phyloP scores from a whole-genome alignment of 2,113 vertebrate genomes.

The Mustela nigripes region DNA sequence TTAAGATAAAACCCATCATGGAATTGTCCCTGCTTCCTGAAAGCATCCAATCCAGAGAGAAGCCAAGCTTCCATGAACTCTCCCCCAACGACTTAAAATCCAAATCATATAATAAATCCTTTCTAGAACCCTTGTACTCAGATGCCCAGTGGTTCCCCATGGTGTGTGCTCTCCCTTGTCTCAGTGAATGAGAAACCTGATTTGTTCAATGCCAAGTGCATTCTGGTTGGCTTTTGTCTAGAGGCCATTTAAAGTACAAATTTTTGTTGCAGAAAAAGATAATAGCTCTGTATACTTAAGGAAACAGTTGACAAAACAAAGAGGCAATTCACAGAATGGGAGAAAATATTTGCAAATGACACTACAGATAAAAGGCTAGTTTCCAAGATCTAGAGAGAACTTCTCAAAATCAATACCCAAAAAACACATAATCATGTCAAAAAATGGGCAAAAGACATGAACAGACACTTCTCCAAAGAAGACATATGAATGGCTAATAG shows the following conservation, averaged over 20 bases:
- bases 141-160: background rate
- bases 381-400: no score
- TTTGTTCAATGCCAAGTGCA: background rate
- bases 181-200: background rate
- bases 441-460: no score
- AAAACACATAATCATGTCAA: no score
- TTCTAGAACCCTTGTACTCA: background rate
- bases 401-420: no score
- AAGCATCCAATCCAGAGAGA: background rate
- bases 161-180: rapidly evolving
- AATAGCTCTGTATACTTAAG: background rate
- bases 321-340: no score
- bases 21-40: background rate
- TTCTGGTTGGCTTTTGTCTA: background rate
- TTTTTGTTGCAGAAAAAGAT: background rate
- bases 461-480: no score
- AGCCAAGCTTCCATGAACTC: background rate
- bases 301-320: no score
- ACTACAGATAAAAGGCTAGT: no score
- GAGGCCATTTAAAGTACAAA: background rate
- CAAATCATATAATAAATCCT: background rate
- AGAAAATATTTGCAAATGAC: no score
- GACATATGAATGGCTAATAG: no score
- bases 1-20: background rate
- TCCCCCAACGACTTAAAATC: background rate